Evolutionary conservation across 2,888 invertebrate species (phyloP).

Genomic region (Julus scandinavius): DNA sequence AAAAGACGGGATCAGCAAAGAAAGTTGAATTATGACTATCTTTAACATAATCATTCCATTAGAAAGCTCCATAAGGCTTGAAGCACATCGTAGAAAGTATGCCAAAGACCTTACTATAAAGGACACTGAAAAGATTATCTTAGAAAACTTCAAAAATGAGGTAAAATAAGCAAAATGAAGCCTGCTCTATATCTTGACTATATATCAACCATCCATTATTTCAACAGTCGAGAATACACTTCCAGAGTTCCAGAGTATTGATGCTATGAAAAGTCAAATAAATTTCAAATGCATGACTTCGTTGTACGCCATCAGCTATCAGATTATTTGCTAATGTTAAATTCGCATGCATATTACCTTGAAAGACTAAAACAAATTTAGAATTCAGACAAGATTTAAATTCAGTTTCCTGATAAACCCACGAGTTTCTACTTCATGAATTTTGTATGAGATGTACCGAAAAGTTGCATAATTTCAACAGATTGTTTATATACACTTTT

Average conservation of each 20-base stretch:
- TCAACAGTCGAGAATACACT: not conserved
- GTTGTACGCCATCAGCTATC: not conserved
- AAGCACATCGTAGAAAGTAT: not conserved
- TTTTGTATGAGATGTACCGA: not conserved
- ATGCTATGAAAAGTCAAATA: not conserved
- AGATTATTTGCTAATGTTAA: conserved; percentile 4
- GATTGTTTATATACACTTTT: not conserved
- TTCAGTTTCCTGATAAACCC: conserved; percentile 29
- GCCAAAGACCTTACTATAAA: not conserved
- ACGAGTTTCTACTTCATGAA: not conserved
- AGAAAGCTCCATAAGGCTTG: not conserved
- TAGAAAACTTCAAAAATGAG: not conserved
- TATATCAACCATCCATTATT: not conserved
- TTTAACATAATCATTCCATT: conserved; percentile 43
- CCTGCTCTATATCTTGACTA: not conserved
- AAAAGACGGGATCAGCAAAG: not conserved
- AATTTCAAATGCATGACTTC: not conserved
- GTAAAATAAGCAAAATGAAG: not conserved
- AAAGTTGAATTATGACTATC: not conserved
- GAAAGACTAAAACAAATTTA: conserved; percentile 9
- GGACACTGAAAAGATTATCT: not conserved
- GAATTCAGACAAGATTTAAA: conserved; percentile 14
- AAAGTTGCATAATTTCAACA: not conserved
- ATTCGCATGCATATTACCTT: not conserved
- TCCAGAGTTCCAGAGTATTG: no score